A percentile compares a stretch with the other conserved stretches of the same genome.
Evolutionary conservation across 2,888 invertebrate species (phyloP).

Genomic region (Habroteleia sp.): DNA sequence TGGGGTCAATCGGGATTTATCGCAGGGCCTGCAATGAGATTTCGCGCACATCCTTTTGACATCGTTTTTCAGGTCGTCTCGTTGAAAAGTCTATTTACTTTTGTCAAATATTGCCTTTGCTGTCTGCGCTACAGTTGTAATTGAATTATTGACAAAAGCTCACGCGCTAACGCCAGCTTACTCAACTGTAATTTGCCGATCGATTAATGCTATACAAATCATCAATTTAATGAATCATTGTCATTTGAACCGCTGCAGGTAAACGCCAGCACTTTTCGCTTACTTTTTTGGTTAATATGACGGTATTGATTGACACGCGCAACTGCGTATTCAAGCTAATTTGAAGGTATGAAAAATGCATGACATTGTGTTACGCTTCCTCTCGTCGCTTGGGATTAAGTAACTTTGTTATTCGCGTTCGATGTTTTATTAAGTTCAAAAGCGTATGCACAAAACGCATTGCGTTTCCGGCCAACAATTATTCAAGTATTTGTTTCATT

Average conservation of each 20-base stretch:
- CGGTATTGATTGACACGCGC: conserved; percentile 21
- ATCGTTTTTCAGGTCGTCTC: conserved; percentile 26
- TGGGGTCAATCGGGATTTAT: conserved; percentile 42
- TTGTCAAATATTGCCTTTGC: conserved; percentile 20
- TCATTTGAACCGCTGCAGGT: conserved; percentile 31
- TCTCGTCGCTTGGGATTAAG: too few relatives aligned
- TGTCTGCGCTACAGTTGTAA: conserved; percentile 9
- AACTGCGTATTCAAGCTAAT: conserved; percentile 17
- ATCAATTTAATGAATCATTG: conserved; percentile 12
- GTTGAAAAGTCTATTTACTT: conserved; percentile 26
- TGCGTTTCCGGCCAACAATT: too few relatives aligned
- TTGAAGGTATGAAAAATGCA: conserved; percentile 20
- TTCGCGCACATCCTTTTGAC: conserved; percentile 30
- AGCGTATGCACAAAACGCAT: too few relatives aligned
- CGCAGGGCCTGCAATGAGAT: conserved; percentile 30
- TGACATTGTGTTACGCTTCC: not conserved
- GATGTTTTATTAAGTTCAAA: too few relatives aligned
- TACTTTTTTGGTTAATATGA: conserved; percentile 23
- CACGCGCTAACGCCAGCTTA: not conserved
- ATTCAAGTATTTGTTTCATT: too few relatives aligned
- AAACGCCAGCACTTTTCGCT: conserved; percentile 9
- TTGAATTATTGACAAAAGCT: conserved; percentile 25
- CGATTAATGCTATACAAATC: conserved; percentile 12
- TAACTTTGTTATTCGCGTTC: too few relatives aligned
- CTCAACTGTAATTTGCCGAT: conserved; percentile 9